A percentile compares a stretch with the other conserved stretches of the same genome.
Evolutionary conservation across 1,140 invertebrate species (phyloP).

Genomic region (Heterodera schachtii): DNA sequence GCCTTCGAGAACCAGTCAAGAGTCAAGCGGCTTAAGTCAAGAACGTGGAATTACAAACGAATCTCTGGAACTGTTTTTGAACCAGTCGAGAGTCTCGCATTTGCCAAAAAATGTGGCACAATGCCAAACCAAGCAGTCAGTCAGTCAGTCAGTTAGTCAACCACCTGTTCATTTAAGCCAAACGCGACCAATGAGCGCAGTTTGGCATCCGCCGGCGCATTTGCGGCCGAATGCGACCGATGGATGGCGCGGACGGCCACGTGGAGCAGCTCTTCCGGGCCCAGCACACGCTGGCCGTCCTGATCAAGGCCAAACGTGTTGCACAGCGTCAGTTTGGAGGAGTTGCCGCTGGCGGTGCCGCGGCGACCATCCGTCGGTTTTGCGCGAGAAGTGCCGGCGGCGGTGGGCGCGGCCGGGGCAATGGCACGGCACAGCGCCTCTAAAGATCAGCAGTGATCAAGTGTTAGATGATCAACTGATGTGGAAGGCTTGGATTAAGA

Average conservation of each 20-base stretch:
- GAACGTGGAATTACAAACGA: no score
- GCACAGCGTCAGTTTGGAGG: slow-evolving; percentile 91
- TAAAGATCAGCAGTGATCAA: background rate
- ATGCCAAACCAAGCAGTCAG: no score
- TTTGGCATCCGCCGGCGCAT: slow-evolving; percentile 98
- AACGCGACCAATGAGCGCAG: slow-evolving; percentile 89
- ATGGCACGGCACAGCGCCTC: background rate
- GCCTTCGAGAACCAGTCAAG: no score
- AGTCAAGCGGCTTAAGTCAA: no score
- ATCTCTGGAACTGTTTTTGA: no score
- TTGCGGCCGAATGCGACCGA: slow-evolving; percentile 87
- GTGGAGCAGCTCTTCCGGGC: slow-evolving; percentile 87
- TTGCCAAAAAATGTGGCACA: no score
- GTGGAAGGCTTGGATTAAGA: background rate
- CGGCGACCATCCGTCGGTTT: slow-evolving; percentile 81
- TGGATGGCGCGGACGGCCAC: slow-evolving; percentile 88
- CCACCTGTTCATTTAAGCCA: slow-evolving; percentile 78
- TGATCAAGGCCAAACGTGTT: slow-evolving; percentile 96
- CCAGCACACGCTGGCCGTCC: slow-evolving; percentile 92
- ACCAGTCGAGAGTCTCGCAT: no score
- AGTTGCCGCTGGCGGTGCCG: slow-evolving; percentile 97
- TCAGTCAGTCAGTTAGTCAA: no score
- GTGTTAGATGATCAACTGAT: background rate
- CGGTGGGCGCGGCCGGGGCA: slow-evolving; percentile 80
- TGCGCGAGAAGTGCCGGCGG: background rate